These are phyloP conservation scores for Drosophila peninsularis DNA, from an alignment of 2,888 invertebrate genomes.

Conservation along the genomic window DNA sequence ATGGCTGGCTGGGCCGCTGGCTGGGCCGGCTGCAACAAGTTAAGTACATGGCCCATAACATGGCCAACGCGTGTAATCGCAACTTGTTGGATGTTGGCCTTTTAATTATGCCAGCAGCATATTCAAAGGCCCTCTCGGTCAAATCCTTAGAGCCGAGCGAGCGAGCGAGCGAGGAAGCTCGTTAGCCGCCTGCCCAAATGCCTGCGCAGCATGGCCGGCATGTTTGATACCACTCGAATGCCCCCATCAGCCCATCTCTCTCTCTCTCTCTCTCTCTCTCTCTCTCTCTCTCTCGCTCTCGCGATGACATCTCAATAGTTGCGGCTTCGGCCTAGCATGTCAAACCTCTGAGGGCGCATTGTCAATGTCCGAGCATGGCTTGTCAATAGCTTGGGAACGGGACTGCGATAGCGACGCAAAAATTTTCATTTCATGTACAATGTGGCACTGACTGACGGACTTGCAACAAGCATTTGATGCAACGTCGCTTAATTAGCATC, in stretches of 20 bases:
- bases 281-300: neutral
- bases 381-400: slow-evolving; percentile 51
- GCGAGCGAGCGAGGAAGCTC: slow-evolving; percentile 36
- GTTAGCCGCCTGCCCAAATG: slow-evolving; percentile 54
- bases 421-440: slow-evolving; percentile 56
- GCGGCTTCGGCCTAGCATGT: slow-evolving; percentile 63
- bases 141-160: slow-evolving; percentile 25
- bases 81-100: slow-evolving; percentile 65
- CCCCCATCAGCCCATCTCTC: slow-evolving; percentile 3
- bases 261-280: neutral
- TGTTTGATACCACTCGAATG: slow-evolving; percentile 49
- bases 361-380: slow-evolving; percentile 69
- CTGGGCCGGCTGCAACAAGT: slow-evolving; percentile 49
- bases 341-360: slow-evolving; percentile 72
- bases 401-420: slow-evolving; percentile 46
- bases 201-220: slow-evolving; percentile 47
- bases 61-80: slow-evolving; percentile 78
- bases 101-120: slow-evolving; percentile 73
- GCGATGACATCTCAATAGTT: slow-evolving; percentile 77
- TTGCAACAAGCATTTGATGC: slow-evolving; percentile 56
- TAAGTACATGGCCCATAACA: slow-evolving; percentile 76
- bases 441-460: slow-evolving; percentile 19
- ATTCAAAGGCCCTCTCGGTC: slow-evolving; percentile 62
- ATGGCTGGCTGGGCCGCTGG: slow-evolving; percentile 40
- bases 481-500: slow-evolving; percentile 76